phyloP scores from a whole-genome alignment of 1,140 invertebrate genomes.

The Rhyzopertha dominica region DNA sequence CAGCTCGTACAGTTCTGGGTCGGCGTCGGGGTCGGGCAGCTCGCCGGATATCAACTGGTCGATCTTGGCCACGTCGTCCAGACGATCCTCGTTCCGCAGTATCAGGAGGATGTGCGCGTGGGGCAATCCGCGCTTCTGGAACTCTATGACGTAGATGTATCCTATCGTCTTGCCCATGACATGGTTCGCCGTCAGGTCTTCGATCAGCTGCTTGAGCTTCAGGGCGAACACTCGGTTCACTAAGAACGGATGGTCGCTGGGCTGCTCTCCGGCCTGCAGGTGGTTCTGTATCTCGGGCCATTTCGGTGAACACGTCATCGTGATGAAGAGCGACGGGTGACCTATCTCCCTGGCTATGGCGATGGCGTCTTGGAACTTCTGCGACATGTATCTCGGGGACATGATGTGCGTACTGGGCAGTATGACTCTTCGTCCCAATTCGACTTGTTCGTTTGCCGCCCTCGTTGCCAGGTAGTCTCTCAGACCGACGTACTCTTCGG shows the following conservation, averaged over 20 bases:
- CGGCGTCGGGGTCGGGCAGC: constrained; percentile 48
- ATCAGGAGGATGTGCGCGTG: constrained; percentile 50
- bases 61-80: constrained; percentile 45
- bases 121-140: constrained; percentile 45
- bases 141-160: too few relatives aligned
- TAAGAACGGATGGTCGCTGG: constrained; percentile 46
- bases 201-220: constrained; percentile 34
- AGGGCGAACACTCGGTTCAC: constrained; percentile 40
- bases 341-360: constrained; percentile 43
- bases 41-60: constrained; percentile 52
- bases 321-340: constrained; percentile 46
- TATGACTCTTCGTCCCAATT: constrained; percentile 33
- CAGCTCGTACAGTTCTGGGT: constrained; percentile 45
- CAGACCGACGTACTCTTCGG: constrained; percentile 41
- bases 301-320: constrained; percentile 49
- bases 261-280: constrained; percentile 37
- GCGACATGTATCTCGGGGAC: constrained; percentile 45
- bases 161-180: too few relatives aligned
- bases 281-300: constrained; percentile 46
- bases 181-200: constrained; percentile 29
- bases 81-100: constrained; percentile 41
- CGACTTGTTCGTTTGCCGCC: constrained; percentile 10
- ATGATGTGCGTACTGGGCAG: constrained; percentile 41
- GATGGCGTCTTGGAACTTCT: constrained; percentile 46
- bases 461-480: constrained; percentile 28